Evolutionary conservation across 2,113 vertebrate species (phyloP).

Genomic region (Pholis gunnellus): DNA sequence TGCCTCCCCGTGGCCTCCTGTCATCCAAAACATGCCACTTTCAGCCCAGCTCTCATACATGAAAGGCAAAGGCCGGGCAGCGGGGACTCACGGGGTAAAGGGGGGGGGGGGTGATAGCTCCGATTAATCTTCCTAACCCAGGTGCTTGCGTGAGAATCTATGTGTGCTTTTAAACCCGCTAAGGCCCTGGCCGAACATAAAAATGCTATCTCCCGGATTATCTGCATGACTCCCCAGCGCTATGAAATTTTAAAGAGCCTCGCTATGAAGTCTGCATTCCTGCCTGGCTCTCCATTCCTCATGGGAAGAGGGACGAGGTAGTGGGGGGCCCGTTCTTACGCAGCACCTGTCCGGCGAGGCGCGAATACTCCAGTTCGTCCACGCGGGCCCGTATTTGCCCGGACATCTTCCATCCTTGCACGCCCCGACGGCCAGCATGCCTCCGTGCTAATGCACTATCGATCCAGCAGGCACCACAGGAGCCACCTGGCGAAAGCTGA

Average conservation of each 20-base stretch:
- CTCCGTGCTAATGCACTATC: conserved; percentile 77
- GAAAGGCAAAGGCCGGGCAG: conserved; percentile 56
- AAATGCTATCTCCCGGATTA: conserved; percentile 66
- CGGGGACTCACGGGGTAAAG: conserved; percentile 23
- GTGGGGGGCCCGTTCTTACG: conserved; percentile 17
- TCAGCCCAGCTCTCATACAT: conserved; percentile 49
- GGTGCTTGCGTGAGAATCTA: conserved; percentile 38
- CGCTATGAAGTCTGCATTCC: conserved; percentile 49
- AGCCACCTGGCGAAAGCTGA: conserved; percentile 56
- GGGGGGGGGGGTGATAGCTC: conserved; percentile 31
- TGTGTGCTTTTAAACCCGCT: conserved; percentile 49
- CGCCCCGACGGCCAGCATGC: conserved; percentile 32
- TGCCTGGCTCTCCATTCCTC: conserved; percentile 33
- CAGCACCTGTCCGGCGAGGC: conserved; percentile 7
- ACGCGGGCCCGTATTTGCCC: conserved; percentile 32
- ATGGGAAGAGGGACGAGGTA: background rate
- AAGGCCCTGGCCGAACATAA: conserved; percentile 31
- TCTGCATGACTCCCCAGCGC: conserved; percentile 69
- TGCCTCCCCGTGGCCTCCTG: conserved; percentile 54
- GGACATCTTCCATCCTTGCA: conserved; percentile 48
- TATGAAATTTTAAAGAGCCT: conserved; percentile 75
- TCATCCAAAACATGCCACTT: conserved; percentile 71
- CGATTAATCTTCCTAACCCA: conserved; percentile 67
- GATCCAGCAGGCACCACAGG: conserved; percentile 71
- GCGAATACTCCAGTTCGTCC: conserved; percentile 34